Base-by-base conservation (phyloP, 2,113 vertebrate species). In the Cisticola juncidis region DNA sequence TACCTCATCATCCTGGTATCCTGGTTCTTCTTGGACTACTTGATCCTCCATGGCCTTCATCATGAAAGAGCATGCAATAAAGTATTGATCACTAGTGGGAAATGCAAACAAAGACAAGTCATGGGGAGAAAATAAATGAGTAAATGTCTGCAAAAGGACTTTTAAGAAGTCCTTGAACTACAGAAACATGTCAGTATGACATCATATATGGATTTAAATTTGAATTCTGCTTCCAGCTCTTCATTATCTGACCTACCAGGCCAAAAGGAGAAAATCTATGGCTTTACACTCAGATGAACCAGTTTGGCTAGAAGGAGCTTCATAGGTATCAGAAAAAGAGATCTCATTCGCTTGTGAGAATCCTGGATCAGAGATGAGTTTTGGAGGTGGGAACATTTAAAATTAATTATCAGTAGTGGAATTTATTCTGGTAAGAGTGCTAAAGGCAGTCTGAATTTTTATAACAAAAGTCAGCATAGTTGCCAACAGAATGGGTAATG, bases 1-100 rank as follows among this genome's bases (percentile, higher is more conserved):
- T 84, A 99, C 99, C 97, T 99, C 99, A 42, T 99, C 99, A 87
- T 99, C 99, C 61, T 99, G 98, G 72, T 97, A 98, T 84, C 98
- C 96, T 51, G 92, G 73, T 64, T 99, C 98, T 90, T 99, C 99
- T 79, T 98, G 98, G 69, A 99, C 98, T 89, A 99, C 98, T 90
- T 99, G 99, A 94, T 99, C 99, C 35, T 99, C 98, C 65, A 91
- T 83, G 44, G 95, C 68, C 97, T 99, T 99, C 99, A 99, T 99
- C 17, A 3, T 98, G 87, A 91, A 91, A 95, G 23, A 69, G 53
- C 53, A 88, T 11, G 28, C 57, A 87, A 86, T 86, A 48, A 93
- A 66, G 81, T 92, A 91, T 92, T 16, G 94, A 78, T 91, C 44
- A n/a, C 81, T 84, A 58, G 93, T 97, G 62, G 33, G 60, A 92